A percentile compares a stretch with the other conserved stretches of the same genome.
phyloP scores from a whole-genome alignment of 2,888 invertebrate genomes.

The Peribatodes rhomboidaria region DNA sequence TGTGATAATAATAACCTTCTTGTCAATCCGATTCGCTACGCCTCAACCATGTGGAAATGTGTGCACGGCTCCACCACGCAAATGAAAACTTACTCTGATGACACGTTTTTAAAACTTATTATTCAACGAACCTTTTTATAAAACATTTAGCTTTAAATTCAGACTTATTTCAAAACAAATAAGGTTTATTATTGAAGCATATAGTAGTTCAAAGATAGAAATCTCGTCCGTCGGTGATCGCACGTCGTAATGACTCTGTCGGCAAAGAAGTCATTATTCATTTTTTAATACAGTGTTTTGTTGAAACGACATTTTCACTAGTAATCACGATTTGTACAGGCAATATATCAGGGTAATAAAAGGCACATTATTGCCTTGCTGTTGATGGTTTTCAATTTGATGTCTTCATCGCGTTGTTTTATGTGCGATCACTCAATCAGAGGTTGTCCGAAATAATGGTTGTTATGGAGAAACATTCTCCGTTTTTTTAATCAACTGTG shows the following conservation, averaged over 20 bases:
- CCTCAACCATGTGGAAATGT: constrained; percentile 76
- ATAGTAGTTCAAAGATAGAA: constrained; percentile 68
- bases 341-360: constrained; percentile 83
- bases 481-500: constrained; percentile 49
- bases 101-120: constrained; percentile 56
- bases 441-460: constrained; percentile 48
- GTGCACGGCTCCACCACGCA: constrained; percentile 59
- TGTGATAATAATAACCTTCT: constrained; percentile 85
- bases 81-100: constrained; percentile 49
- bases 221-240: constrained; percentile 78
- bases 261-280: constrained; percentile 85
- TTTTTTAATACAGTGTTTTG: constrained; percentile 86
- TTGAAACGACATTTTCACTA: constrained; percentile 86
- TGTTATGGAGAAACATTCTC: constrained; percentile 45
- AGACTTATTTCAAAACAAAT: constrained; percentile 41
- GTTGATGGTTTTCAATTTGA: constrained; percentile 83
- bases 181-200: constrained; percentile 53
- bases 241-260: constrained; percentile 80
- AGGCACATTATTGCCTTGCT: constrained; percentile 71
- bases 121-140: constrained; percentile 51
- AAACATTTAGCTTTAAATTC: constrained; percentile 41
- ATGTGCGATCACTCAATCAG: constrained; percentile 58
- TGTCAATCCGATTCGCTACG: constrained; percentile 83
- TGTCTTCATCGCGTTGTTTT: constrained; percentile 72
- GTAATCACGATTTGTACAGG: constrained; percentile 83